A percentile compares a stretch with the other conserved stretches of the same genome.
Conservation (phyloP, 2,797 vertebrate species). For the Sebastiscus albofasciatus region DNA sequence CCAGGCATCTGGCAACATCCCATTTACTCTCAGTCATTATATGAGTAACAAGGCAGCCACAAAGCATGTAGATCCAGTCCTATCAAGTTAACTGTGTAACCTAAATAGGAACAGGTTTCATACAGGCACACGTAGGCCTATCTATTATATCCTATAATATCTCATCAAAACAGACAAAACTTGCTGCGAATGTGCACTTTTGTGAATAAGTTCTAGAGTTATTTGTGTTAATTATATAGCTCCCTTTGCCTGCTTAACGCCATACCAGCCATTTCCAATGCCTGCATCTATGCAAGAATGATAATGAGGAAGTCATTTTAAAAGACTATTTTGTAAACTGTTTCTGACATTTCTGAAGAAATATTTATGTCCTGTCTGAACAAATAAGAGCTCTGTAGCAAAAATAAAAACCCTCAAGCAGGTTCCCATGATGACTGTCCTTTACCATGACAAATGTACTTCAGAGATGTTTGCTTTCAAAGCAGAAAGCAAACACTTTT, state of each 20-base stretch:
- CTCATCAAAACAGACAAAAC: not conserved
- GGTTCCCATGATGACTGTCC: not conserved
- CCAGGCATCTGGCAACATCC: not conserved
- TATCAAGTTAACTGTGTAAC: not conserved
- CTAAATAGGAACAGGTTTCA: not conserved
- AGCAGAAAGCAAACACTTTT: not conserved
- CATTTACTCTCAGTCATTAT: no score
- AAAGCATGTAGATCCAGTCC: no score
- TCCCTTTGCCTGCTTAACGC: not conserved
- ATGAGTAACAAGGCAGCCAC: no score
- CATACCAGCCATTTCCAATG: not conserved
- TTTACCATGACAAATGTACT: not conserved
- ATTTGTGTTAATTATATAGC: not conserved
- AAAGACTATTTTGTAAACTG: not conserved
- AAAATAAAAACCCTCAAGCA: not conserved
- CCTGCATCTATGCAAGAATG: not conserved
- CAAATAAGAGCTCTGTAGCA: not conserved
- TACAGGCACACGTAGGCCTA: not conserved
- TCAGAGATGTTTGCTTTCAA: not conserved
- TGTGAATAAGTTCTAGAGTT: not conserved
- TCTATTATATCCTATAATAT: not conserved
- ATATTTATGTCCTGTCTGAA: not conserved
- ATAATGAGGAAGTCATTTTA: not conserved
- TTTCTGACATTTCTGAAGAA: conserved; percentile 1
- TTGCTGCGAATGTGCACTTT: not conserved